Base-by-base conservation (phyloP, 1,140 invertebrate species). In the Brachionus calyciflorus region DNA sequence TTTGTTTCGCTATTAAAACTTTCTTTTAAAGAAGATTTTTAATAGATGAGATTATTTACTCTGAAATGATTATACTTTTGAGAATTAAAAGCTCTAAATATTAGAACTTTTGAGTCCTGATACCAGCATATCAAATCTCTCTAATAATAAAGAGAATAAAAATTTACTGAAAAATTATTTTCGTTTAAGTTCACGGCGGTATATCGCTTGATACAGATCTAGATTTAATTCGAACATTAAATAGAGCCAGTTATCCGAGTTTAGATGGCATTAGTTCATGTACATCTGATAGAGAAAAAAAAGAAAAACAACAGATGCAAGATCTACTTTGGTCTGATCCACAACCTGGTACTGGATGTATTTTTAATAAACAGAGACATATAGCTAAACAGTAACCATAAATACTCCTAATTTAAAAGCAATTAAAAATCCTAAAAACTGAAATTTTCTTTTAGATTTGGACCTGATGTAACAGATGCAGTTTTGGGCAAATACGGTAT, bases 311-410 rank as follows among this genome's bases (percentile, higher is more conserved):
- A 19, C 69, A 73, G 21, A 55, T 94, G 1, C 89, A 94, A 78
- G 93, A 95, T 83, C 88, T 96, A n/a, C 85, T 95, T 63, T 95
- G 93, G 93, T 93, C 91, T 80, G 93, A 96, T 85, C 93, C 93
- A 0, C 69, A 73, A 26, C 19, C 12, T 7, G 14, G 30, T 14
- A 14, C 19, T 17, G 69, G 69, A 12, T 73, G 69, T 21, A 41
- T 21, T 17, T 73, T 73, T 41, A 73, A 73, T 41, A 49, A n/a
- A 41, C 69, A 73, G 24, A 73, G 69, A 41, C 69, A 73, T 40
- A 73, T 73, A 10, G 69, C 69, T 40, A 73, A 73, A 41, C 69
- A 73, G 69, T 73, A 41, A 65, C n/a, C 24, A 46, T 37, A 5
- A 3, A 37, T 9, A 5, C 33, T 37, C 33, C 33, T 5, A 5